Percentiles rank a stretch among this genome's conserved stretches.
phyloP scores from a whole-genome alignment of 2,113 vertebrate species.

The Lasiurus borealis region DNA sequence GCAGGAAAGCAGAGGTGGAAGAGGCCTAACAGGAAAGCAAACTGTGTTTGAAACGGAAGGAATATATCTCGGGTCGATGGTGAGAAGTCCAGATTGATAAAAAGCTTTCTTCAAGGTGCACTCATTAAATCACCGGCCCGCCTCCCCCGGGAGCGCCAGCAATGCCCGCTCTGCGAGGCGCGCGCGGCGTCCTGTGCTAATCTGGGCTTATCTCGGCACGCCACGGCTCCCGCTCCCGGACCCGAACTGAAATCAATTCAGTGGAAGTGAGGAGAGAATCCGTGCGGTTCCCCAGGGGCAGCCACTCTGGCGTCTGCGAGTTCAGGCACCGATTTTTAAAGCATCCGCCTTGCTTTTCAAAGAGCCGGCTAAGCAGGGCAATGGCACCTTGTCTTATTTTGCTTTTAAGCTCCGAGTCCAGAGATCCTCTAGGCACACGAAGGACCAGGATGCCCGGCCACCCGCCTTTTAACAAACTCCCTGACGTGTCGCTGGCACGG shows the following conservation, averaged over 20 bases:
- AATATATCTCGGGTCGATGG: background rate
- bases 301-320: background rate
- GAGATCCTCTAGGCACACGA: background rate
- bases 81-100: background rate
- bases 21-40: background rate
- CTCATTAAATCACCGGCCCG: background rate
- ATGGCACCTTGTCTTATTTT: background rate
- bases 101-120: background rate
- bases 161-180: background rate
- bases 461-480: background rate
- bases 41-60: background rate
- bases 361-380: background rate
- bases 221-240: background rate
- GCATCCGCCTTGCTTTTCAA: background rate
- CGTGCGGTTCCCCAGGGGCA: background rate
- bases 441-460: background rate
- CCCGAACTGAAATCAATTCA: background rate
- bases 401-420: background rate
- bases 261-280: background rate
- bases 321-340: background rate
- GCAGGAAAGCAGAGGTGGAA: background rate
- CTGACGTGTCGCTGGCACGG: background rate
- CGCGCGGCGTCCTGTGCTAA: background rate
- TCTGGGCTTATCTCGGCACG: background rate
- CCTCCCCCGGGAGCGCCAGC: too few species aligned